Evolutionary conservation across 2,888 invertebrate genomes (phyloP).

Genomic region (Ischnura elegans): DNA sequence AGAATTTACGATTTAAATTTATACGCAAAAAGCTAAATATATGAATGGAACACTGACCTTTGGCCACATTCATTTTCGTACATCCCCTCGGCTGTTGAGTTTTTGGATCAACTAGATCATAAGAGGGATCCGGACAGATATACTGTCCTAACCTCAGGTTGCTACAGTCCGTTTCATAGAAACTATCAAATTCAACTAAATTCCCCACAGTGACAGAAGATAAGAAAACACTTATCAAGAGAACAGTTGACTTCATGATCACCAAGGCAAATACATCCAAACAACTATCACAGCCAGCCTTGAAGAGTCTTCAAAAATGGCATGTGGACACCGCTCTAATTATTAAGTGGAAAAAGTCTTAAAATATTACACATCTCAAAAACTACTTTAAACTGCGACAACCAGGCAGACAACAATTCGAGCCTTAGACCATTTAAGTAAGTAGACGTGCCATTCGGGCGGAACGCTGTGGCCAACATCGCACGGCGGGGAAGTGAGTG

Average conservation of each 20-base stretch:
- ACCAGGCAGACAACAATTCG: too few relatives aligned
- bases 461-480: too few relatives aligned
- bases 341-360: neutral
- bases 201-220: slow-evolving; percentile 11
- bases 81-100: slow-evolving; percentile 94
- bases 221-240: neutral
- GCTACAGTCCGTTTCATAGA: slow-evolving; percentile 83
- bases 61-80: slow-evolving; percentile 87
- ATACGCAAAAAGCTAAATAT: neutral
- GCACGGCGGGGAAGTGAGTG: too few relatives aligned
- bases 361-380: neutral
- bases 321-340: too few relatives aligned
- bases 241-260: neutral
- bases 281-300: neutral
- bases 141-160: slow-evolving; percentile 89
- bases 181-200: slow-evolving; percentile 41
- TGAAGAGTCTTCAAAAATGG: too few relatives aligned
- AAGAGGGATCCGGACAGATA: slow-evolving; percentile 85
- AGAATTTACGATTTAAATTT: too few relatives aligned
- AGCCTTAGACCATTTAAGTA: too few relatives aligned
- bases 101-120: slow-evolving; percentile 88
- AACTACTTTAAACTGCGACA: too few relatives aligned
- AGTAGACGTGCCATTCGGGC: too few relatives aligned
- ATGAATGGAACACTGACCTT: slow-evolving; percentile 80
- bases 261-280: too few relatives aligned